phyloP scores from a whole-genome alignment of 2,888 invertebrate genomes.

The Hyalella azteca region DNA sequence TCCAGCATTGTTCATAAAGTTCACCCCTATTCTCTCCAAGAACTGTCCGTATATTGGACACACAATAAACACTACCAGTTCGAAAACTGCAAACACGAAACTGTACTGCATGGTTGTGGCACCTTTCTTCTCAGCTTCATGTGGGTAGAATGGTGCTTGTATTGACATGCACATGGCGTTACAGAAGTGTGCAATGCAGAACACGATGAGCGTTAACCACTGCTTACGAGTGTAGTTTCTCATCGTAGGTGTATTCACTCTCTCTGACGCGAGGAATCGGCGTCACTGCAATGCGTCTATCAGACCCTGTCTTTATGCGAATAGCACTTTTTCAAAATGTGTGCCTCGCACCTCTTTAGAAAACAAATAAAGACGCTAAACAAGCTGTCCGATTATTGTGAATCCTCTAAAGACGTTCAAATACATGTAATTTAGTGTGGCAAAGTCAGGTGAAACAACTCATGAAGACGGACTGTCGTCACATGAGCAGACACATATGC shows the following conservation, averaged over 20 bases:
- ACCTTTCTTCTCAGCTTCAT: conserved; percentile 82
- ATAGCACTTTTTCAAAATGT: too few species aligned
- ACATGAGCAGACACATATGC: neutral
- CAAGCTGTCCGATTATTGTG: too few species aligned
- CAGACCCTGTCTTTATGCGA: too few species aligned
- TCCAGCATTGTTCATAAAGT: conserved; percentile 79
- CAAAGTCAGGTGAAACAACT: too few species aligned
- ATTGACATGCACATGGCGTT: conserved; percentile 83
- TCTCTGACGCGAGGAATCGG: too few species aligned
- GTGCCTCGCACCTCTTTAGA: too few species aligned
- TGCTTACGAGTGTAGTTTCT: conserved; percentile 67
- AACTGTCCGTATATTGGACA: conserved; percentile 80
- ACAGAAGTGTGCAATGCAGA: conserved; percentile 82
- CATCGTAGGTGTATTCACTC: too few species aligned
- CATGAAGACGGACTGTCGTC: too few species aligned
- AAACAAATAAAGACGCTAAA: too few species aligned
- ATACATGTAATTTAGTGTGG: too few species aligned
- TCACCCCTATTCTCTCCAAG: conserved; percentile 79
- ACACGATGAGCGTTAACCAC: conserved; percentile 78
- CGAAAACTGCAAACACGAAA: conserved; percentile 84
- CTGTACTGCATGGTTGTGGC: conserved; percentile 83
- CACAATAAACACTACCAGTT: conserved; percentile 79
- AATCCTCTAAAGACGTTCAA: too few species aligned
- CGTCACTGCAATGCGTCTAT: too few species aligned
- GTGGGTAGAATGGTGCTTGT: conserved; percentile 85